Evolutionary conservation across 2,113 vertebrate genomes (phyloP), one percentile per base, ranked within the genome.

Genomic region (Syngnathus floridae): DNA sequence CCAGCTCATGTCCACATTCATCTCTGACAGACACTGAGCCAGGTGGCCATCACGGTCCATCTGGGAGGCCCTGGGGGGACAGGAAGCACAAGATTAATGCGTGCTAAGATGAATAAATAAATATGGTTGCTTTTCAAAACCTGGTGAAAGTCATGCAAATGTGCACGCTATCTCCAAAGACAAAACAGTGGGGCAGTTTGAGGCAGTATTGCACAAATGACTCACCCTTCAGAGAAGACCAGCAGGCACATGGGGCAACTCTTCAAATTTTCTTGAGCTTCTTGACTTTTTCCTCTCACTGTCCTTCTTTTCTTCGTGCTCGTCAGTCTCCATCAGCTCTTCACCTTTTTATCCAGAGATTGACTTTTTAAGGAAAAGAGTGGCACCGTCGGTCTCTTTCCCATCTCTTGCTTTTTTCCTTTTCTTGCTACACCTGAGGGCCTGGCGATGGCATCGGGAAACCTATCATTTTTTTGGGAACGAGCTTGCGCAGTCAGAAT

Each of bases 1-100:
- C 95, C 95, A 97, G 16, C 57, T 64, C 49, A 94, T 35, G 14
- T 97, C 95, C 9, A 90, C 90, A 0, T 89, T 83, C 16, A 93
- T 92, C 65, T 94, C 93, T 0, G 93, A 93, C 84, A 98, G 79
- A 85, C 95, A 98, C 82, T 89, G 90, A 9, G 94, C 94, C 0
- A 98, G 92, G 78, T 98, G 95, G 59, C 86, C 60, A 38, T 97
- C 95, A 0, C 92, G 70, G 38, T 96, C 94, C 88, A 93, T 66
- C 80, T 93, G 93, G 1, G 91, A 87, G 71, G 92, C 88, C 55
- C 96, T 98, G 59, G 1, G 90, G 76, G 55, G 45, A 54, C 70
- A 36, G 11, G 48, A 56, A 82, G 37, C 77, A 26, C 37, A 46
- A 46, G 21, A 52, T 10, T 22, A 70, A n/a, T 51, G 46, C 1